Conservation (phyloP, 1,140 invertebrate genomes). For the Paraescarpia echinospica region DNA sequence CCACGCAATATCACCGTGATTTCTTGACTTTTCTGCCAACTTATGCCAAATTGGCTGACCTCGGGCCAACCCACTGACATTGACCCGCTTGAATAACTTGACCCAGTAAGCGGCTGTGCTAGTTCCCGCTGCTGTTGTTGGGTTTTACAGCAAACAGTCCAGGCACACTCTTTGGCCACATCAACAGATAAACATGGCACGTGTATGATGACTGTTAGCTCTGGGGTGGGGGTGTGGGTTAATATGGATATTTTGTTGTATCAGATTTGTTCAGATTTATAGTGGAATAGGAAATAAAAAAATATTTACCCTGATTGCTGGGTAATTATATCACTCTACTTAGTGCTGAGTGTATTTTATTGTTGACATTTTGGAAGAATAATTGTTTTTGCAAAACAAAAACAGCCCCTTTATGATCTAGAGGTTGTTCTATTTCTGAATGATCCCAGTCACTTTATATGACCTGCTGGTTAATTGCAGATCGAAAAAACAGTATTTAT, state of each 20-base stretch:
- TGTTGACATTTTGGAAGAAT: not conserved
- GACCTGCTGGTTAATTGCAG: not conserved
- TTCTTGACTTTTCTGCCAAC: constrained; percentile 5
- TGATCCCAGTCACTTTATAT: too few species aligned
- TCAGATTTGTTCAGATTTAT: not conserved
- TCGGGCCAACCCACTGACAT: not conserved
- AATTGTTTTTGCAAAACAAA: not conserved
- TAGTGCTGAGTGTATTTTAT: not conserved
- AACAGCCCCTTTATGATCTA: not conserved
- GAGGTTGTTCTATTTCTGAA: too few species aligned
- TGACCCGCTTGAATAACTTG: not conserved
- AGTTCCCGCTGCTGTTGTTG: not conserved
- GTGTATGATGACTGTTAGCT: not conserved
- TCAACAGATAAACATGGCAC: not conserved
- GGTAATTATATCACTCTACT: too few species aligned
- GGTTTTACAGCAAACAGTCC: not conserved
- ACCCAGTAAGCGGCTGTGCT: not conserved
- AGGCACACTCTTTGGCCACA: not conserved
- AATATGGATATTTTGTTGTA: not conserved
- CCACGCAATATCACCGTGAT: not conserved
- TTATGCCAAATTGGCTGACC: not conserved
- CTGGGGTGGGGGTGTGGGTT: not conserved
- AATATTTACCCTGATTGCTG: too few species aligned
- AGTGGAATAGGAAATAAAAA: too few species aligned
- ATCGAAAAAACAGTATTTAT: not conserved